Conservation (phyloP, 2,113 vertebrate species). For the Nothocercus julius region DNA sequence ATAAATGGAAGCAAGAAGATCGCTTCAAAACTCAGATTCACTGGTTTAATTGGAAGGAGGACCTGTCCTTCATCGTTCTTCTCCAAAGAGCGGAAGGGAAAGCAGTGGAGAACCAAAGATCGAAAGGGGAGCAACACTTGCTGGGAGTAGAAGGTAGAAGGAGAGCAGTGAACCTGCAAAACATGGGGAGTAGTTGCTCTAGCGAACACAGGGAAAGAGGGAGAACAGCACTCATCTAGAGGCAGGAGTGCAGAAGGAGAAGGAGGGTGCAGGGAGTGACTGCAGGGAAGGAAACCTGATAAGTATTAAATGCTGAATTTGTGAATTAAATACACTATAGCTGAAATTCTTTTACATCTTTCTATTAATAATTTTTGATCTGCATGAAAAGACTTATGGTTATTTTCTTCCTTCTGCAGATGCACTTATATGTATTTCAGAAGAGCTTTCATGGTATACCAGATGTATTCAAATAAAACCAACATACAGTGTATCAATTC, state of each 20-base stretch:
- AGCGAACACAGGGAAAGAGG: neutral
- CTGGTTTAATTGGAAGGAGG: neutral
- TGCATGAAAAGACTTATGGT: neutral
- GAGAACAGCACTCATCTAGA: rapidly evolving
- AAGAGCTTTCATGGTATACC: neutral
- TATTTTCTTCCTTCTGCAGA: neutral
- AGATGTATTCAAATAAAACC: neutral
- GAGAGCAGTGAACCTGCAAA: neutral
- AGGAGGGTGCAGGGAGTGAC: neutral
- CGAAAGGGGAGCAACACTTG: neutral
- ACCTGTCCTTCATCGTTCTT: neutral
- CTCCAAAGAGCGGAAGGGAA: neutral
- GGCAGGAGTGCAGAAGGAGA: neutral
- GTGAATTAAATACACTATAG: neutral
- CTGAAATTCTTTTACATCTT: neutral
- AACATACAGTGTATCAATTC: neutral
- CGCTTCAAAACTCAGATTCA: neutral
- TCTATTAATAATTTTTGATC: neutral
- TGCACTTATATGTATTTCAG: neutral
- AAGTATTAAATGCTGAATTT: neutral
- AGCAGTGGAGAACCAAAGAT: neutral
- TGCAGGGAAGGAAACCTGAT: neutral
- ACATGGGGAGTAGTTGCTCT: neutral
- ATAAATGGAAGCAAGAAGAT: neutral
- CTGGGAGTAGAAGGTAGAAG: neutral